These are phyloP conservation scores for Rachycentron canadum DNA, from an alignment of 2,797 vertebrate genomes.

Conservation along the genomic window DNA sequence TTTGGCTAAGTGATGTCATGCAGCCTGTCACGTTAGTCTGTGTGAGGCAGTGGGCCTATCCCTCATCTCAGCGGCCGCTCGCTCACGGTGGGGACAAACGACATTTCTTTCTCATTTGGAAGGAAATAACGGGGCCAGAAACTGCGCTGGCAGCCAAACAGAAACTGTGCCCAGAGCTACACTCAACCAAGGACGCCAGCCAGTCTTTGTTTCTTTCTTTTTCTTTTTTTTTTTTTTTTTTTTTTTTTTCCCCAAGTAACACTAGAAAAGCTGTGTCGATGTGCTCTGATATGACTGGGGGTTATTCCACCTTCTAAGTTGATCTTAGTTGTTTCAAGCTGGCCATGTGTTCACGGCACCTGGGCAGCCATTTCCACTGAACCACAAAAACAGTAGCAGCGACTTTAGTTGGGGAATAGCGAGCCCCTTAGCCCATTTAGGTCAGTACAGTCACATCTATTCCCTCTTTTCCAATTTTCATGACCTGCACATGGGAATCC, in stretches of 20 bases:
- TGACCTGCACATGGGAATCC: conserved; percentile 71
- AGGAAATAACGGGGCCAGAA: conserved; percentile 75
- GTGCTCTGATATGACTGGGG: conserved; percentile 55
- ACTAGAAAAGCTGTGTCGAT: conserved; percentile 56
- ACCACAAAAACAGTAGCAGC: conserved; percentile 62
- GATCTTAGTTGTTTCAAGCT: conserved; percentile 58
- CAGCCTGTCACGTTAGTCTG: conserved; percentile 80
- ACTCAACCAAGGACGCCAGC: conserved; percentile 64
- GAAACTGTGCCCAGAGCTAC: conserved; percentile 73
- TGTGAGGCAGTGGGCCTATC: conserved; percentile 76
- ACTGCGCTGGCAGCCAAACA: conserved; percentile 75
- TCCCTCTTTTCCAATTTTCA: conserved; percentile 76
- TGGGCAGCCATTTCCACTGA: conserved; percentile 55
- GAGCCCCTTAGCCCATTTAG: conserved; percentile 68
- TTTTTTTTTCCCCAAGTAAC: conserved; percentile 11
- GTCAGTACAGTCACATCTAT: conserved; percentile 64
- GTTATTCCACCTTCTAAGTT: conserved; percentile 63
- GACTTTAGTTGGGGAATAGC: conserved; percentile 63
- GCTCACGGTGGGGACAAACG: conserved; percentile 73
- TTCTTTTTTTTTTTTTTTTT: conserved; percentile 61
- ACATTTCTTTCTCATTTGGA: conserved; percentile 82
- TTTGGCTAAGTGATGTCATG: conserved; percentile 86
- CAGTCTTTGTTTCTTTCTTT: conserved; percentile 70
- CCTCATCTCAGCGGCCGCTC: conserved; percentile 78
- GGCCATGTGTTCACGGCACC: conserved; percentile 59